Evolutionary conservation across 2,888 invertebrate genomes (phyloP), one percentile per base, ranked within the genome.

Genomic region (Heterodera filipjevi): DNA sequence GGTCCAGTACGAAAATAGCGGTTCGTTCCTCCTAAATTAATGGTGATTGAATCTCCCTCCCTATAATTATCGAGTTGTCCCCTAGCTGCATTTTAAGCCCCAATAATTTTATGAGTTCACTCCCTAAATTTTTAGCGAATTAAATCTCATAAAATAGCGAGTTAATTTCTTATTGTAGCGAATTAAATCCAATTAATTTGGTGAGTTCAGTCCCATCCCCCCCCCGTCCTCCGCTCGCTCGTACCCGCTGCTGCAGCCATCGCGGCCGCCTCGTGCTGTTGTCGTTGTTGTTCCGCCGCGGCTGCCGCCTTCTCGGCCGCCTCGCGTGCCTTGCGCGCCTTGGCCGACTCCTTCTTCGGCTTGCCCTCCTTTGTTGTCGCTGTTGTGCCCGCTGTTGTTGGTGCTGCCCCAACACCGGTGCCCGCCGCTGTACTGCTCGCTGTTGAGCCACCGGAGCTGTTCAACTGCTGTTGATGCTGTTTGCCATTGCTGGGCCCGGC

Each of bases 311-410:
- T 68, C 22, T 75, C 75, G 35, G 66, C 75, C 59, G 35, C 68
- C 68, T 75, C 32, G 30, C 75, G 75, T 35, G 66, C 66, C 32
- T 32, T 75, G 44, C 75, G 66, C 32, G 39, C 66, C 8, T 53
- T 75, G 12, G 39, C 64, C 32, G 75, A 44, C 46, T 75, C 75
- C 46, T 64, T 75, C 68, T 75, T 75, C 8, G 75, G 32, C 53
- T 75, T 75, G 44, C 53, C 19, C 30, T 59, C 59, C 59, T 59
- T 59, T n/a, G 75, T 35, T 14, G 75, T 66, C 19, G 44, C 16
- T 2, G 53, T 3, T 49, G 44, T 22, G 22, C 64, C 64, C 64
- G 64, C 16, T 22, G 64, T 1, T 27, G 64, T 64, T 22, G n/a
- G 6, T 27, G 27, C 16, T 10, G 12, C 64, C 3, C 64, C 66